phyloP scores from a whole-genome alignment of 2,888 invertebrate genomes.

The Caenorhabditis virilis region DNA sequence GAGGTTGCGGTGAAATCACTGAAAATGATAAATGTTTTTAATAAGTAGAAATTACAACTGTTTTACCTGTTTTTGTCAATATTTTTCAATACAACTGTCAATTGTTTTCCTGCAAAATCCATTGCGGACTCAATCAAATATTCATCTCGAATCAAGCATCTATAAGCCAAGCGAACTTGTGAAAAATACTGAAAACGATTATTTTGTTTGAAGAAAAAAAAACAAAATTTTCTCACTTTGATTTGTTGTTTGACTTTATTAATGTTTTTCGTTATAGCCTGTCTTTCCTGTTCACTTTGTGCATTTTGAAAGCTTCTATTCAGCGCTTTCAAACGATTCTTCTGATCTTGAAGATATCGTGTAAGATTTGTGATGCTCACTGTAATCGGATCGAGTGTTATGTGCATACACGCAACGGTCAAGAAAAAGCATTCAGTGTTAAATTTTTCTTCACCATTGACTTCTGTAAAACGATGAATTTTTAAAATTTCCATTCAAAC shows the following conservation, averaged over 20 bases:
- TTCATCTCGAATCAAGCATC: constrained; percentile 85
- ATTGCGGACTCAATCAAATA: constrained; percentile 82
- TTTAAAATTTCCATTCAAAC: neutral
- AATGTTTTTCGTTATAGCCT: too few relatives aligned
- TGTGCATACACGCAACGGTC: constrained; percentile 89
- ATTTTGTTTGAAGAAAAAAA: neutral
- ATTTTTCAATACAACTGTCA: constrained; percentile 77
- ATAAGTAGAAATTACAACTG: neutral
- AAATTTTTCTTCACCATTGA: constrained; percentile 77
- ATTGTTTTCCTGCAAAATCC: constrained; percentile 85
- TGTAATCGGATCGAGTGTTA: constrained; percentile 86
- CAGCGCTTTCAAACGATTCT: neutral
- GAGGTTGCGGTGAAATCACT: constrained; percentile 3
- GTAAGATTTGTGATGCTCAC: too few relatives aligned
- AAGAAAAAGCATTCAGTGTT: constrained; percentile 96
- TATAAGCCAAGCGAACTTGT: constrained; percentile 78
- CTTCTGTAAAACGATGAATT: constrained; percentile 7
- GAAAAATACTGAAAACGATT: constrained; percentile 4
- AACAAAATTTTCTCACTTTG: neutral
- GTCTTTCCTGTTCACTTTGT: constrained; percentile 2
- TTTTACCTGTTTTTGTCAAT: constrained; percentile 69
- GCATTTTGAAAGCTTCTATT: neutral
- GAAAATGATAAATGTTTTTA: constrained; percentile 3
- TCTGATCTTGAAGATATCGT: too few relatives aligned
- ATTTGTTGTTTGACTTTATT: too few relatives aligned